These are phyloP conservation scores for Dinocampus coccinellae DNA, from an alignment of 2,888 invertebrate species.

Conservation along the genomic window DNA sequence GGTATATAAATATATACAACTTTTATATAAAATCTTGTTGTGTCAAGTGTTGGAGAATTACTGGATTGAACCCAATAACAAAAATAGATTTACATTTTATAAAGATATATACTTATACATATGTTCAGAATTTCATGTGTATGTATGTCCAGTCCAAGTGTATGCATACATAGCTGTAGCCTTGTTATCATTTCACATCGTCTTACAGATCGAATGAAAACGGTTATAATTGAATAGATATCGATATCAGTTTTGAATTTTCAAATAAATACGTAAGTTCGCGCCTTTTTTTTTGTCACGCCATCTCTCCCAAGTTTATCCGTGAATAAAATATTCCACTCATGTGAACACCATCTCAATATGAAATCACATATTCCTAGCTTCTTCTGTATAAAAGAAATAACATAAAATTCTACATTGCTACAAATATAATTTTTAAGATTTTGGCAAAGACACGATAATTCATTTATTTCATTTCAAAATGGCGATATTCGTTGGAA, in stretches of 20 bases:
- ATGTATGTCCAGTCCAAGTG: too few relatives aligned
- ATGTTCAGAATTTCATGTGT: background rate
- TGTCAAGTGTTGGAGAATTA: background rate
- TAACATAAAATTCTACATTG: too few relatives aligned
- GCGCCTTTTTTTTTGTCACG: background rate
- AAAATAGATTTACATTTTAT: background rate
- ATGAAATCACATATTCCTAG: too few relatives aligned
- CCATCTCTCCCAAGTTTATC: background rate
- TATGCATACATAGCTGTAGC: too few relatives aligned
- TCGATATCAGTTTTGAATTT: too few relatives aligned
- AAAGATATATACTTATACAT: background rate
- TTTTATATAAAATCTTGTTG: background rate
- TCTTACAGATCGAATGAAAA: too few relatives aligned
- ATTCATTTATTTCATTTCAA: conserved; percentile 15
- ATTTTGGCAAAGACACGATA: background rate
- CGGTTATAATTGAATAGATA: too few relatives aligned
- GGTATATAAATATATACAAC: background rate
- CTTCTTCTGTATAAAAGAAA: too few relatives aligned
- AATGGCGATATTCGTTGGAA: conserved; percentile 26
- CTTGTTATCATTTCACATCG: too few relatives aligned
- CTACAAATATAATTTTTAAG: too few relatives aligned
- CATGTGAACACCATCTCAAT: background rate
- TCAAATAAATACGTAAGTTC: background rate
- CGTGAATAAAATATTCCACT: background rate
- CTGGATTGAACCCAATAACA: background rate